Percentiles rank a stretch among this genome's conserved stretches.
Evolutionary conservation across 2,888 invertebrate species (phyloP).

Genomic region (Leptarthrus brevirostris): DNA sequence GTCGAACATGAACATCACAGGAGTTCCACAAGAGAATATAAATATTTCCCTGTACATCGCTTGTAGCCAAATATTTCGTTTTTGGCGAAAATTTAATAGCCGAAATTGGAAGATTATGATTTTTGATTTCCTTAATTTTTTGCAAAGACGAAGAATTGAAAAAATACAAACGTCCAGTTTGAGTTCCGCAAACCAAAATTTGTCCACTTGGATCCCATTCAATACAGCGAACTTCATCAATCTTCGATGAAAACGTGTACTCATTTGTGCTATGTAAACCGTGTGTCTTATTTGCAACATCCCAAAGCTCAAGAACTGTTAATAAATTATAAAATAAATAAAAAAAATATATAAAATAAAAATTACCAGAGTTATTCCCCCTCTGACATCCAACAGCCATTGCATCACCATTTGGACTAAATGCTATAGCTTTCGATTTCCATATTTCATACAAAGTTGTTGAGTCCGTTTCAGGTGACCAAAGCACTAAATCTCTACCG

Average conservation of each 20-base stretch:
- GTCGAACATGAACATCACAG: slow-evolving; percentile 56
- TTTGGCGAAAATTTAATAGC: slow-evolving; percentile 62
- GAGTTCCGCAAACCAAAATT: slow-evolving; percentile 62
- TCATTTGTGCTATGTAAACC: background rate
- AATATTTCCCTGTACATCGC: slow-evolving; percentile 60
- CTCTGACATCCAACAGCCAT: slow-evolving; percentile 61
- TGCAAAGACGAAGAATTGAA: slow-evolving; percentile 57
- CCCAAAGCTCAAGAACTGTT: slow-evolving; percentile 49
- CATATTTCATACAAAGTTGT: slow-evolving; percentile 61
- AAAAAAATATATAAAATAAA: too few relatives aligned
- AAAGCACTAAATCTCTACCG: slow-evolving; percentile 62
- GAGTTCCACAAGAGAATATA: slow-evolving; percentile 59
- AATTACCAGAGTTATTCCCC: background rate
- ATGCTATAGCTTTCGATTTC: slow-evolving; percentile 59
- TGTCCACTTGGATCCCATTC: slow-evolving; percentile 61
- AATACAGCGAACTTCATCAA: slow-evolving; percentile 57
- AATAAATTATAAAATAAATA: background rate
- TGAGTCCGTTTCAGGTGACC: slow-evolving; percentile 60
- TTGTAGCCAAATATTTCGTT: slow-evolving; percentile 61
- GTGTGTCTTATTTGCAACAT: background rate
- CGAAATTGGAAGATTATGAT: slow-evolving; percentile 58
- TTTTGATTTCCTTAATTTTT: slow-evolving; percentile 55
- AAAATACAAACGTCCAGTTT: slow-evolving; percentile 58
- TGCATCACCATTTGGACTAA: slow-evolving; percentile 61
- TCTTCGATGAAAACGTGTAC: background rate